Conservation (phyloP, 2,888 invertebrate species). For the Cremastinae sp. region DNA sequence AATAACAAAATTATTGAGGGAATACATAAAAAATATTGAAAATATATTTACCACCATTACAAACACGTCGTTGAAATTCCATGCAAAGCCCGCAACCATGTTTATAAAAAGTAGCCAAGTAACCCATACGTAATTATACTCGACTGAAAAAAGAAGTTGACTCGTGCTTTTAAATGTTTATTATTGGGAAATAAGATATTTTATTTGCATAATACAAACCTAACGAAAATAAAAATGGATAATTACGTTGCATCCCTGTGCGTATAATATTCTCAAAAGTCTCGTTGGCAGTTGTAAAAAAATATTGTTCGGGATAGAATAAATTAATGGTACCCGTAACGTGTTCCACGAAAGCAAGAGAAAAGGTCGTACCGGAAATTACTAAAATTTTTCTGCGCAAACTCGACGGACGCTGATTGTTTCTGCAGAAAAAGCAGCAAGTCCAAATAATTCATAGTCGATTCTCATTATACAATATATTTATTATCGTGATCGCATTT, state of each 20-base stretch:
- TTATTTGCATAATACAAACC: conserved; percentile 64
- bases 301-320: conserved; percentile 60
- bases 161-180: too few species aligned
- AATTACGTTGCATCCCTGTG: conserved; percentile 70
- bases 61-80: conserved; percentile 88
- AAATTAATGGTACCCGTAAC: conserved; percentile 72
- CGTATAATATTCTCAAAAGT: conserved; percentile 69
- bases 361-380: conserved; percentile 68
- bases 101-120: conserved; percentile 81
- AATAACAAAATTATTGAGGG: background rate
- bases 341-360: conserved; percentile 75
- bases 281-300: conserved; percentile 58
- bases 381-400: conserved; percentile 72
- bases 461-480: background rate
- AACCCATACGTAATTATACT: conserved; percentile 72
- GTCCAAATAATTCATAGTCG: background rate
- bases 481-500: background rate
- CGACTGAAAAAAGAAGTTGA: conserved; percentile 64
- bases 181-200: background rate
- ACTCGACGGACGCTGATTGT: conserved; percentile 66
- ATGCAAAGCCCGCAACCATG: conserved; percentile 85
- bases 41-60: conserved; percentile 86
- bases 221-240: conserved; percentile 72
- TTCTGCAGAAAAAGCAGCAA: conserved; percentile 40
- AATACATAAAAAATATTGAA: background rate